Evolutionary conservation across 1,140 invertebrate species (phyloP), one percentile per base, ranked within the genome.

Genomic region (Drosophila repleta): DNA sequence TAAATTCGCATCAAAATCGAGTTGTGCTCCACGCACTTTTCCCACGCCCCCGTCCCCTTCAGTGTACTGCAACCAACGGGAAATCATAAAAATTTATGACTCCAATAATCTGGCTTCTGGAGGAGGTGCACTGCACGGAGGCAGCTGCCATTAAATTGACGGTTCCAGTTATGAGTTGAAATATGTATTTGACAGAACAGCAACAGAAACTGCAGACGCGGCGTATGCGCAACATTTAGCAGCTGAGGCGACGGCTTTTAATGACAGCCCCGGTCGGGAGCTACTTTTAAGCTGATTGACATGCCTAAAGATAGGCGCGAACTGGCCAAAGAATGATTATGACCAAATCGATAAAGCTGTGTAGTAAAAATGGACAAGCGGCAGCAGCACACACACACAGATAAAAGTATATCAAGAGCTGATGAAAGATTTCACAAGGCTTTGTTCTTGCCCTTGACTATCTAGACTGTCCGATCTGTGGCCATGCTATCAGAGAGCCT

Each of bases 71-170:
- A 79, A 48, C 63, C 62, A 76, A 77, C 77, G 81, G 81, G 82
- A 88, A 88, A 73, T 73, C 79, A 83, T 87, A 83, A 87, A 88
- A 87, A 83, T 87, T 88, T 88, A 87, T 79, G 75, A 83, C 69
- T 79, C 71, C 83, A 83, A 85, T 85, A 85, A 85, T 60, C 56
- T 67, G 56, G 56, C 39, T 53, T 20, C 39, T 8, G 4, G 41
- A 21, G 46, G 5, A 29, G 35, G 32, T 26, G 26, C 39, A 4
- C 39, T 15, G 37, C 37, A 24, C 29, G 17, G 0, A 11, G 32
- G 8, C 55, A 8, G 41, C 26, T 65, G 63, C 46, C 53, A 66
- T 62, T 51, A 70, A 64, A 63, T 70, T 61, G 62, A 52, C 48
- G 52, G 7, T n/a, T 58, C n/a, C 49, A 73, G 53, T 68, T 73